Percentiles rank a stretch among this genome's conserved stretches.
phyloP scores from a whole-genome alignment of 2,888 invertebrate species.

The Agrilus cyanescens region DNA sequence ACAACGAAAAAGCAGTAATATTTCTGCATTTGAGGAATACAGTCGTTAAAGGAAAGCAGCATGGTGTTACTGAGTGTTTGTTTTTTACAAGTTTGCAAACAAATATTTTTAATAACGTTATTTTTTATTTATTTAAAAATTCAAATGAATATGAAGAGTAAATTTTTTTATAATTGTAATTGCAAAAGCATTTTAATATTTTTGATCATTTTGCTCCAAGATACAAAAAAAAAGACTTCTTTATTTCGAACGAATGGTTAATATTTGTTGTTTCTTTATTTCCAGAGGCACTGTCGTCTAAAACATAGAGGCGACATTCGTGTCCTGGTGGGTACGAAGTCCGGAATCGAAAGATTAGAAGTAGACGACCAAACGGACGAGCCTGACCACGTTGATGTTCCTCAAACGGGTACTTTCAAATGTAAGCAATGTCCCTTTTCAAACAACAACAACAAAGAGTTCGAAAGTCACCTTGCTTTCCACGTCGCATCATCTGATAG shows the following conservation, averaged over 20 bases:
- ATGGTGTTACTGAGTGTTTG: too few relatives aligned
- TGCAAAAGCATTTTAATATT: too few relatives aligned
- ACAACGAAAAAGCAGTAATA: not conserved
- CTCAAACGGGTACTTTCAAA: conserved; percentile 31
- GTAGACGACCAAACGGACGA: conserved; percentile 31
- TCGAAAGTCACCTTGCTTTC: conserved; percentile 54
- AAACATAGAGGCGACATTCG: conserved; percentile 67
- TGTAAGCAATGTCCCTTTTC: conserved; percentile 67
- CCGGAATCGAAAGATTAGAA: conserved; percentile 39
- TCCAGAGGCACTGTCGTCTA: conserved; percentile 65
- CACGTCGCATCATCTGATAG: conserved; percentile 58
- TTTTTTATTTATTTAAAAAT: too few relatives aligned
- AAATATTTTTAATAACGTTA: too few relatives aligned
- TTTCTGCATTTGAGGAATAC: too few relatives aligned
- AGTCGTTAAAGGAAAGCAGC: too few relatives aligned
- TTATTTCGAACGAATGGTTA: not conserved
- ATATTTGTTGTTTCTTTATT: conserved; percentile 16
- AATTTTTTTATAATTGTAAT: too few relatives aligned
- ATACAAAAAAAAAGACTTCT: not conserved
- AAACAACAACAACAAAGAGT: conserved; percentile 43
- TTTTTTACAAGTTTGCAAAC: too few relatives aligned
- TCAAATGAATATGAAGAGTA: too few relatives aligned
- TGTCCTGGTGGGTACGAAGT: conserved; percentile 45
- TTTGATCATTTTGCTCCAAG: too few relatives aligned
- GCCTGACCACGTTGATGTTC: conserved; percentile 30